phyloP scores from a whole-genome alignment of 2,113 vertebrate genomes.

The Lophura nycthemera region DNA sequence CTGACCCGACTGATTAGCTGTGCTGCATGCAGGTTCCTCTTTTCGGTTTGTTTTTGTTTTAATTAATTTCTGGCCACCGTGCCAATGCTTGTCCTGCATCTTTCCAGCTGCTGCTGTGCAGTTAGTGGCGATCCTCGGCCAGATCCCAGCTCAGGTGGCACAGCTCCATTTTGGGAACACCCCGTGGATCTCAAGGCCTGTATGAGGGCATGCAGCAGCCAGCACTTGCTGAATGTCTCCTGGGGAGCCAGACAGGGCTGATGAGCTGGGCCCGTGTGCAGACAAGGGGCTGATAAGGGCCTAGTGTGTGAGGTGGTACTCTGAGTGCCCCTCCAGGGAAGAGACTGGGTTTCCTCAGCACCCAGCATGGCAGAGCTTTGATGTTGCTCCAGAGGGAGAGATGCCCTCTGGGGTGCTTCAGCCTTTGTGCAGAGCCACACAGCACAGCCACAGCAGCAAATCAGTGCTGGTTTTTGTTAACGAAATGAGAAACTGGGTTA shows the following conservation, averaged over 20 bases:
- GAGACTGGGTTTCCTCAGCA: not conserved
- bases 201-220: not conserved
- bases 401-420: not conserved
- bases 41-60: slow-evolving; percentile 8
- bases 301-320: fast-evolving
- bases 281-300: not conserved
- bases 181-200: not conserved
- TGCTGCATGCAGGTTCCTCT: not conserved
- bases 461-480: not conserved
- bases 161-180: fast-evolving
- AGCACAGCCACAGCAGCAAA: not conserved
- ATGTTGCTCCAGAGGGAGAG: not conserved
- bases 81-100: fast-evolving
- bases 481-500: slow-evolving; percentile 42
- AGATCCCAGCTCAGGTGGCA: not conserved
- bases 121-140: not conserved
- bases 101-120: not conserved
- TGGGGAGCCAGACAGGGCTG: not conserved
- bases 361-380: not conserved
- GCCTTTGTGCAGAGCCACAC: fast-evolving
- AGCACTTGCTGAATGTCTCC: fast-evolving
- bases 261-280: not conserved
- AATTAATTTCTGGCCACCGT: not conserved
- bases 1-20: not conserved
- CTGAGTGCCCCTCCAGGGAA: not conserved